Conservation (phyloP, 2,888 invertebrate genomes). For the Xestia rhomboidea region DNA sequence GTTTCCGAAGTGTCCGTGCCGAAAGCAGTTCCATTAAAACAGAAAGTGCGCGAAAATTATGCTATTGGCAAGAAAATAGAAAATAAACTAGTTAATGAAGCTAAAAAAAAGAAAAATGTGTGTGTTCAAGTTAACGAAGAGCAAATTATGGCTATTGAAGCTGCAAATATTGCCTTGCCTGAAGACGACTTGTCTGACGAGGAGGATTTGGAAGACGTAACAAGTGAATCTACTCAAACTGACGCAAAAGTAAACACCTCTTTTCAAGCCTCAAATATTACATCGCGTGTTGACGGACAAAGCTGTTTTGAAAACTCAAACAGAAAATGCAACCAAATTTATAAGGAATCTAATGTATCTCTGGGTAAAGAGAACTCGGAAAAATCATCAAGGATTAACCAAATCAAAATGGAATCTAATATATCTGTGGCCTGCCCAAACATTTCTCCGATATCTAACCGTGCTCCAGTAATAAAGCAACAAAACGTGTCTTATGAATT, state of each 20-base stretch:
- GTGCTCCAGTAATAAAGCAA: background rate
- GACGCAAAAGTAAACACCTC: background rate
- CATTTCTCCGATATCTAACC: background rate
- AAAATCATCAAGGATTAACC: background rate
- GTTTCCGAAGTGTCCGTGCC: conserved; percentile 82
- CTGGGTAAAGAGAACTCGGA: background rate
- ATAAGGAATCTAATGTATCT: background rate
- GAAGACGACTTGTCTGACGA: conserved; percentile 16
- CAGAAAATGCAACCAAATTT: conserved; percentile 7
- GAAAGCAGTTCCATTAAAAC: conserved; percentile 81
- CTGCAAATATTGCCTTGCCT: conserved; percentile 27
- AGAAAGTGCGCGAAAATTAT: conserved; percentile 83
- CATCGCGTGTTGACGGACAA: background rate
- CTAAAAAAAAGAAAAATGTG: conserved; percentile 37
- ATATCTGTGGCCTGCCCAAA: background rate
- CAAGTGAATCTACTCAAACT: conserved; percentile 29
- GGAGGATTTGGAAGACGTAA: conserved; percentile 6
- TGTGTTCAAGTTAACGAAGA: conserved; percentile 20
- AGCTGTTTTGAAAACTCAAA: background rate
- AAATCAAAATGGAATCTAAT: background rate
- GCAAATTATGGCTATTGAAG: conserved; percentile 6
- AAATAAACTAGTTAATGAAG: conserved; percentile 73
- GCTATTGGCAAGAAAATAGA: conserved; percentile 80
- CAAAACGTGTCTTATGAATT: background rate
- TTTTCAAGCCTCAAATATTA: conserved; percentile 7